Base-by-base conservation (phyloP, 2,113 vertebrate genomes). In the Australoheros scitulus region DNA sequence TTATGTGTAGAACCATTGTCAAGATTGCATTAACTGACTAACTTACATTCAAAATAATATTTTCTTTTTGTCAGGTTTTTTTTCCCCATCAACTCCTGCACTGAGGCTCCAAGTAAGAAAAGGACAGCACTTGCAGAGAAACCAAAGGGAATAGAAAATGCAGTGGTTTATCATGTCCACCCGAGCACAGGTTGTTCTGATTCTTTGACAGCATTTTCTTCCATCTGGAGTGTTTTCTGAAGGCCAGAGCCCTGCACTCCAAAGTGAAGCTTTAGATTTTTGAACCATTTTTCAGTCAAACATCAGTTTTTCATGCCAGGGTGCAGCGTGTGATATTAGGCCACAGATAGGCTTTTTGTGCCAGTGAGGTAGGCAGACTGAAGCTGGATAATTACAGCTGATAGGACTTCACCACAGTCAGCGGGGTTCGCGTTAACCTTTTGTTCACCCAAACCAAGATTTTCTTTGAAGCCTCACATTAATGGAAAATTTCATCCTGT, bases 401-500 rank as follows among this genome's bases (percentile, higher is more conserved):
- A 86, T 11, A 26, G 63, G 41, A 57, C 61, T 20, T 78, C 59
- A 17, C 4, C 14, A 9, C 26, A 52, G 14, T 57, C 36, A 70
- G 14, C 50, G 22, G 26, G n/a, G 13, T 50, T n/a, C 58, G n/a
- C 34, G 61, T 6, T 13, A 50, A 60, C 60, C 43, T 29, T 64
- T 43, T 34, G 3, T 36, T 55, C 55, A 76, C 72, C 34, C 13
- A 14, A 57, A 24, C 32, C 55, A 58, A 47, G 8, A 38, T 70
- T 70, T 74, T 18, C 15, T 74, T 4, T 36, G n/a, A 29, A 79
- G 9, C 0, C 47, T 74, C 29, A 56, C 29, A 36, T 52, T 52
- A 74, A 70, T 70, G 24, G 43, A 18, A 70, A 52, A 70, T 70
- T 70, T 70, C 65, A 70, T 43, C 43, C 43, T 29, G 65, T 52